Base-by-base conservation (phyloP, 1,140 invertebrate species). In the Drosophila setifemur region DNA sequence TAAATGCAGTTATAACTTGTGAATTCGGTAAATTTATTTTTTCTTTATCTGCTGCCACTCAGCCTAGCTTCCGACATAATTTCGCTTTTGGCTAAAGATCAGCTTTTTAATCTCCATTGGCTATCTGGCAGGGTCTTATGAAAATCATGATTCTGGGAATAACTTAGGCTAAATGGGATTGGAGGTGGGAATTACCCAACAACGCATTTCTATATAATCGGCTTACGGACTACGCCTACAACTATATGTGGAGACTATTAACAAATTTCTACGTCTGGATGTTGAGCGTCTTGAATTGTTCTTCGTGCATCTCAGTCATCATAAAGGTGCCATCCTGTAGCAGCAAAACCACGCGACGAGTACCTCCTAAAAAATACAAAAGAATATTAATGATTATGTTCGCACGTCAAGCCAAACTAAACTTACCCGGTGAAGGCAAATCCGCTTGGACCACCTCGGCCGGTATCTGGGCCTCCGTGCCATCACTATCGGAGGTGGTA, bases 241-340 rank as follows among this genome's bases (percentile, higher is more conserved):
- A 9, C n/a, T 64, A 64, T 12, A 16, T 48, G 5, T 28, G 9
- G 39, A 11, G 39, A 29, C 26, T 39, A 45, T 48, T 29, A 48
- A 37, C 42, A 49, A 23, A 5, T 40, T 23, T 76, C 89, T 90
- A 90, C 74, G 89, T 82, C 48, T 72, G 72, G 52, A 90, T 88
- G 48, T 95, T 94, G 49, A 95, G 89, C 55, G 94, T 93, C 69
- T 94, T 94, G 76, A 95, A 96, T 78, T 96, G 95, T 77, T 96
- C 95, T 73, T 95, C 95, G 60, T 96, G 94, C 31, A 96, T 93
- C 91, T 96, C 95, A 12, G 95, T 96, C 93, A 96, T 95, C 92
- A 96, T 96, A 44, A 96, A 92, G 79, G 94, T 96, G 35, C 95
- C 95, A 88, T 96, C 95, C 4, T 95, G 95, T 71, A 96, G 90